Evolutionary conservation across 2,113 vertebrate genomes (phyloP).

Genomic region (Hippocampus mohnikei): DNA sequence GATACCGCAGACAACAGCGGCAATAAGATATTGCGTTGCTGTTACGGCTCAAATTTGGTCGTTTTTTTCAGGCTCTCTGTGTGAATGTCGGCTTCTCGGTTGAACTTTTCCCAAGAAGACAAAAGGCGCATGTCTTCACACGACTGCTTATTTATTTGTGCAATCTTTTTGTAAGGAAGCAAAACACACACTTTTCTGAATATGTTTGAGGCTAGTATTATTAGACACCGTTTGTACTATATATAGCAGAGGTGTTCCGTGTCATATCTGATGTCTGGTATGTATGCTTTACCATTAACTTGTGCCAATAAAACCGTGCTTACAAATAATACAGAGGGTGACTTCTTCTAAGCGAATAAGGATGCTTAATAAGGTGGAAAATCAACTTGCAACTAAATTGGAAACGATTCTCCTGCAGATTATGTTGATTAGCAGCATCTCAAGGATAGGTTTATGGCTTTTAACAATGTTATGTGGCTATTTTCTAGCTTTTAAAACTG

Average conservation of each 20-base stretch:
- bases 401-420: neutral
- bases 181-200: constrained; percentile 76
- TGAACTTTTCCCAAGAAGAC: constrained; percentile 78
- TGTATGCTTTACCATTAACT: constrained; percentile 98
- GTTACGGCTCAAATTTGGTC: neutral
- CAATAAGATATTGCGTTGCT: neutral
- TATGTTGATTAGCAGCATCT: neutral
- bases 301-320: constrained; percentile 99
- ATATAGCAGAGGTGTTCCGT: constrained; percentile 90
- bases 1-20: neutral
- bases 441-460: neutral
- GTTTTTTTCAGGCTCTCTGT: neutral
- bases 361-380: constrained; percentile 1
- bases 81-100: constrained; percentile 74
- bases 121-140: constrained; percentile 70
- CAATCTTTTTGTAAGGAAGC: constrained; percentile 85
- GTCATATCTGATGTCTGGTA: constrained; percentile 97
- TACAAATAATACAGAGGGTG: constrained; percentile 56
- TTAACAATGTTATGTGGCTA: neutral
- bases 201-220: constrained; percentile 90
- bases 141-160: constrained; percentile 91
- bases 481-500: neutral
- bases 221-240: constrained; percentile 89
- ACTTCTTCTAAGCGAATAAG: neutral
- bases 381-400: neutral